Conservation (phyloP, 2,797 vertebrate species). For the Rhabdophis nuchalis region DNA sequence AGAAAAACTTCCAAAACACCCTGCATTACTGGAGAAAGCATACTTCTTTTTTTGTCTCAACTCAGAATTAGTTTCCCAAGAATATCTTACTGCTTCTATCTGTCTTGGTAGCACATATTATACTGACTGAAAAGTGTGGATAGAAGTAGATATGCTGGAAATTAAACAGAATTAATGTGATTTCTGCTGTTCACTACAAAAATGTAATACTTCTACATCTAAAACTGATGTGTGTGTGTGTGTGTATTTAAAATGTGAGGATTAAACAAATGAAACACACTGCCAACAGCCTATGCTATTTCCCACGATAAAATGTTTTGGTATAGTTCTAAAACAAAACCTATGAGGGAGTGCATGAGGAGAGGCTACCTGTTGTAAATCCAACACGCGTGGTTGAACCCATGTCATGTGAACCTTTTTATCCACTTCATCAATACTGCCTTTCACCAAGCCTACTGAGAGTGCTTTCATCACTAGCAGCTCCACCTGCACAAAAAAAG, state of each 20-base stretch:
- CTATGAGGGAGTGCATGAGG: background rate
- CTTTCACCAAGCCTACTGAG: slow-evolving; percentile 90
- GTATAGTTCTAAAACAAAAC: background rate
- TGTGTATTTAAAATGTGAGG: background rate
- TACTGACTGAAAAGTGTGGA: background rate
- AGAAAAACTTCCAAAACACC: background rate
- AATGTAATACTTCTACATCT: background rate
- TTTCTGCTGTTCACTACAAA: background rate
- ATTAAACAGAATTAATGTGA: background rate
- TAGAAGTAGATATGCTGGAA: background rate
- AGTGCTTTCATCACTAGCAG: slow-evolving; percentile 97
- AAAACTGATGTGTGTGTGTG: background rate
- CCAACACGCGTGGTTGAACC: slow-evolving; percentile 95
- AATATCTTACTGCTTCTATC: background rate
- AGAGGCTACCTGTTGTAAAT: slow-evolving; percentile 85
- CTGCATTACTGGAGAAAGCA: background rate
- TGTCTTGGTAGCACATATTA: background rate
- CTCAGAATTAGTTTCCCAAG: background rate
- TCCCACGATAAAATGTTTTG: background rate
- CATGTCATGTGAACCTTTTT: slow-evolving; percentile 96
- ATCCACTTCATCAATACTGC: slow-evolving; percentile 96
- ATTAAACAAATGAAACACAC: background rate
- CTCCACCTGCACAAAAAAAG: slow-evolving; percentile 81
- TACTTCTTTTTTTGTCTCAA: background rate
- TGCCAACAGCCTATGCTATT: background rate